These are phyloP conservation scores for Alosa sapidissima DNA, from an alignment of 2,797 vertebrate genomes.

Conservation along the genomic window DNA sequence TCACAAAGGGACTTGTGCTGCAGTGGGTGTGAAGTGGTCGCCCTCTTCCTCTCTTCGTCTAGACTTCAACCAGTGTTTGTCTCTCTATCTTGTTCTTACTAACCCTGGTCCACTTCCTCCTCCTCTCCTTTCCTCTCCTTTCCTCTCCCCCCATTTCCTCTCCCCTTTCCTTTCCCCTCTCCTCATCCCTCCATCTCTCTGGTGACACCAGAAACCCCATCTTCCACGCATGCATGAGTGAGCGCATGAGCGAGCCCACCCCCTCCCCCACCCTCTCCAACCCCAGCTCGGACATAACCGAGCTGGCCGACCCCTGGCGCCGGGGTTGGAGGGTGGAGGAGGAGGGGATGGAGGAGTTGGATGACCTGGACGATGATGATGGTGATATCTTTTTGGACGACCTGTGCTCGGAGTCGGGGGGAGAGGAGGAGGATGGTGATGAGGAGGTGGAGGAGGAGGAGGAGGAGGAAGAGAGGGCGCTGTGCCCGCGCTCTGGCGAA, in stretches of 20 bases:
- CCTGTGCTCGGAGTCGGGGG: constrained; percentile 79
- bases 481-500: constrained; percentile 80
- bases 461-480: constrained; percentile 74
- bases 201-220: constrained; percentile 97
- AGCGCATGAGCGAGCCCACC: constrained; percentile 97
- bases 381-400: constrained; percentile 95
- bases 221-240: constrained; percentile 99
- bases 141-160: neutral
- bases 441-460: constrained; percentile 65
- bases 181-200: constrained; percentile 80
- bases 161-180: neutral
- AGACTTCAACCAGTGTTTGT: constrained; percentile 10
- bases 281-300: constrained; percentile 93
- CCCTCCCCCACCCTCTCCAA: constrained; percentile 96
- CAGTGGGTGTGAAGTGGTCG: no score
- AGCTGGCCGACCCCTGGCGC: constrained; percentile 91
- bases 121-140: neutral
- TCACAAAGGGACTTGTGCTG: no score
- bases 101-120: constrained; percentile 12
- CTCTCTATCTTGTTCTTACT: constrained; percentile 8
- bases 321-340: constrained; percentile 88
- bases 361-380: constrained; percentile 79
- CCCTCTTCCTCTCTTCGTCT: neutral
- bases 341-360: constrained; percentile 81
- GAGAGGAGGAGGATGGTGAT: constrained; percentile 71